Evolutionary conservation across 2,888 invertebrate genomes (phyloP).

Genomic region (Rhagonycha lutea): DNA sequence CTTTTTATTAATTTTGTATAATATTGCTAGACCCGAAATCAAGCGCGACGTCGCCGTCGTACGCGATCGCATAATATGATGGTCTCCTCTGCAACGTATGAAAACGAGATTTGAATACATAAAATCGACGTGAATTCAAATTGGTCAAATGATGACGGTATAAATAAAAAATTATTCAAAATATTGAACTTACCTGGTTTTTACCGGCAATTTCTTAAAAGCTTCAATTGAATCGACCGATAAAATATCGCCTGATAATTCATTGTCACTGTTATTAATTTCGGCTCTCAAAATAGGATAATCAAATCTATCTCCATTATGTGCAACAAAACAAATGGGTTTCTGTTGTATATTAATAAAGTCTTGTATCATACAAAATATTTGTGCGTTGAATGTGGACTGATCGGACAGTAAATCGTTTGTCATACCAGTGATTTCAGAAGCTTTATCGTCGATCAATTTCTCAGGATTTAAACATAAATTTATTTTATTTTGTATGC

Average conservation of each 20-base stretch:
- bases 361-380: constrained; percentile 60
- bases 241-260: constrained; percentile 58
- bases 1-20: no score
- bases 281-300: constrained; percentile 75
- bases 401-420: constrained; percentile 70
- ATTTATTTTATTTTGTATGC: constrained; percentile 73
- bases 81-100: no score
- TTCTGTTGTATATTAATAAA: constrained; percentile 68
- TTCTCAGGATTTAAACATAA: constrained; percentile 71
- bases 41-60: no score
- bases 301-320: constrained; percentile 80
- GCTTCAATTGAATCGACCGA: constrained; percentile 71
- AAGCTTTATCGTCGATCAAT: constrained; percentile 54
- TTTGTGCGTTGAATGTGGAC: constrained; percentile 61
- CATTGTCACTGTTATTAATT: constrained; percentile 57
- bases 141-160: no score
- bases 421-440: constrained; percentile 62
- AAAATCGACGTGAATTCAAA: no score
- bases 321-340: constrained; percentile 80
- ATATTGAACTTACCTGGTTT: no score
- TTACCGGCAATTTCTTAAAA: constrained; percentile 52
- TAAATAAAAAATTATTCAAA: no score
- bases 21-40: no score
- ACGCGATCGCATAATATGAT: no score
- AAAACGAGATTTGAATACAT: no score